Base-by-base conservation (phyloP, 2,888 invertebrate species). In the Megaustenia siamemsis region DNA sequence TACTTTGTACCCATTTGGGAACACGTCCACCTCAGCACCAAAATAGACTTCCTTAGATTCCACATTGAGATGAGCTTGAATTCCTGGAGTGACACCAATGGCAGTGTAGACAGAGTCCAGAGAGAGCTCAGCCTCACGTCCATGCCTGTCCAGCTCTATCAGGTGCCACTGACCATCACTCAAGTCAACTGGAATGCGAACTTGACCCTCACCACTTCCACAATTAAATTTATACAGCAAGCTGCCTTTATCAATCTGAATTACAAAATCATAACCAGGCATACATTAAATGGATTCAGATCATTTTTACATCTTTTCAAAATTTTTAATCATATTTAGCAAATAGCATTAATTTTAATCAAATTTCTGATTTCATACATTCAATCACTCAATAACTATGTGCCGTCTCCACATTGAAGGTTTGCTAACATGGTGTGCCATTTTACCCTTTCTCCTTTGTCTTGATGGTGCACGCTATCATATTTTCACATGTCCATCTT, bases 201-300 rank as follows among this genome's bases (percentile, higher is more conserved):
- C 96, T 82, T 96, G 94, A 60, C 97, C 98, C 94, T 97, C 97
- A 10, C 98, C 99, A 88, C 97, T 97, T 35, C 99, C 99, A 89
- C 98, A 95, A 93, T 99, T 97, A 95, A 98, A 97, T 88, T 97
- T 96, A 94, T 97, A 98, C 94, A 97, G 97, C 21, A 98, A 96
- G 77, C 96, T 96, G 0, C 98, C 98, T 93, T 97, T 97, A 32
- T 96, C 96, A 82, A 97, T 95, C 95, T 96, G 90, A n/a, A n/a
- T n/a, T n/a, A n/a, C n/a, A n/a, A n/a, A n/a, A n/a, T n/a, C n/a
- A n/a, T n/a, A n/a, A n/a, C n/a, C n/a, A n/a, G n/a, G n/a, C n/a
- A n/a, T n/a, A n/a, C n/a, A n/a, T n/a, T n/a, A n/a, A n/a, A n/a
- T n/a, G n/a, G n/a, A n/a, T n/a, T n/a, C n/a, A n/a, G n/a, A n/a